Base-by-base conservation (phyloP, 2,888 invertebrate species). In the Coremacera marginata region DNA sequence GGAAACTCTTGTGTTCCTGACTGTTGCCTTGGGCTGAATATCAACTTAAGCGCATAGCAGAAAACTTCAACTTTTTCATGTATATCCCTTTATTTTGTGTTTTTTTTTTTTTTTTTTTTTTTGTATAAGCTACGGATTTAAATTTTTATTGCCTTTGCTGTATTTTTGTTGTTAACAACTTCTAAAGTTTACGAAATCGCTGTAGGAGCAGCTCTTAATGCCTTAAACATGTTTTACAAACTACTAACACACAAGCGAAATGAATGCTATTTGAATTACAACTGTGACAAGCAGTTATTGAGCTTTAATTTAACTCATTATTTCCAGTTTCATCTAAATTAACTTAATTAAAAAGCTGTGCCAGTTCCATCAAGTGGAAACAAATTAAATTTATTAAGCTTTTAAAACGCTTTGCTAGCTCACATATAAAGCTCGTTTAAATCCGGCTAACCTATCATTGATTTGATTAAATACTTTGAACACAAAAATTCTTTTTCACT, bases 11-110 rank as follows among this genome's bases (percentile, higher is more conserved):
- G 44, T 60, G 8, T 37, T 34, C 31, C 49, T n/a, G 57, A 57
- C 65, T 72, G 71, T 25, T 77, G 74, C 74, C 74, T 65, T 19
- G 74, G 73, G 77, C 25, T 70, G 52, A 77, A 77, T 77, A 22
- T 73, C 49, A 73, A 27, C 63, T 63, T 62, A 16, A 73, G 49
- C 25, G 68, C 31, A 31, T 7, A 31, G 63, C 2, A 5, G 14
- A 49, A 73, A 34, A 27, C 5, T 60, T 73, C n/a, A 34, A 25
- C 57, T n/a, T 55, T 44, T 70, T 73, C 34, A 52, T 63, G 31
- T 7, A 16, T 49, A 57, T 22, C 37, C 67, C 55, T 67, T 55
- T 7, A 16, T 62, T 51, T 31, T 65, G 11, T 57, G 63, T 44
- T 57, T 72, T 14, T 65, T 44, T 51, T 67, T 49, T 11, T 27